Conservation (phyloP, 2,888 invertebrate genomes). For the Scotopteryx bipunctaria region DNA sequence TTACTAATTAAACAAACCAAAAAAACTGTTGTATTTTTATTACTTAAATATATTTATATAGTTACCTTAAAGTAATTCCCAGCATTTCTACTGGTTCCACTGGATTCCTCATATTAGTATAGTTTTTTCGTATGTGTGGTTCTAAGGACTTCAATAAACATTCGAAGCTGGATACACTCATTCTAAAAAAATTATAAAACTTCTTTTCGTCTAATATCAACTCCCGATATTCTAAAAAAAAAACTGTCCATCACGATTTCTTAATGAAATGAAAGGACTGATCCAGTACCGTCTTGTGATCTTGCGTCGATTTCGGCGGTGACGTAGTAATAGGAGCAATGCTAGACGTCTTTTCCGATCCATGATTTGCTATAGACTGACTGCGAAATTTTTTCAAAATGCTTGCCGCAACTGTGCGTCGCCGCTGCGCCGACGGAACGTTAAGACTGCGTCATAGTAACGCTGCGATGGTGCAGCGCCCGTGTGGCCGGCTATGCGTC, state of each 20-base stretch:
- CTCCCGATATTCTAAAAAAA: not conserved
- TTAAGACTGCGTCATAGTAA: constrained; percentile 1
- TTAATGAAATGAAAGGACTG: no score
- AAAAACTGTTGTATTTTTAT: not conserved
- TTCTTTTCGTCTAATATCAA: not conserved
- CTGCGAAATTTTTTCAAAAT: no score
- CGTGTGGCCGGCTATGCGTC: constrained; percentile 15
- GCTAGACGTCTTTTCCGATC: no score
- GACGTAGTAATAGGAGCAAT: no score
- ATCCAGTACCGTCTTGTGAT: no score
- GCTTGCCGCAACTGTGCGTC: no score
- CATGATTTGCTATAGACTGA: no score
- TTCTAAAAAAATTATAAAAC: not conserved
- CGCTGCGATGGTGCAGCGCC: constrained; percentile 5
- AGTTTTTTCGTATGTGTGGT: not conserved
- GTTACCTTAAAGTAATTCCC: constrained; percentile 2
- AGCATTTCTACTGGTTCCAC: not conserved
- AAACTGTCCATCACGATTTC: no score
- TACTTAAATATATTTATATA: not conserved
- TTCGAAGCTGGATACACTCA: constrained; percentile 2
- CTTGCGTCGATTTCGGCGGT: no score
- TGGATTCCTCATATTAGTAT: not conserved
- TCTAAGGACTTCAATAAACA: not conserved
- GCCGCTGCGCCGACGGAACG: no score
- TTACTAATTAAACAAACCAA: constrained; percentile 1